Base-by-base conservation (phyloP, 2,888 invertebrate genomes). In the Phoenoteleia sp. region DNA sequence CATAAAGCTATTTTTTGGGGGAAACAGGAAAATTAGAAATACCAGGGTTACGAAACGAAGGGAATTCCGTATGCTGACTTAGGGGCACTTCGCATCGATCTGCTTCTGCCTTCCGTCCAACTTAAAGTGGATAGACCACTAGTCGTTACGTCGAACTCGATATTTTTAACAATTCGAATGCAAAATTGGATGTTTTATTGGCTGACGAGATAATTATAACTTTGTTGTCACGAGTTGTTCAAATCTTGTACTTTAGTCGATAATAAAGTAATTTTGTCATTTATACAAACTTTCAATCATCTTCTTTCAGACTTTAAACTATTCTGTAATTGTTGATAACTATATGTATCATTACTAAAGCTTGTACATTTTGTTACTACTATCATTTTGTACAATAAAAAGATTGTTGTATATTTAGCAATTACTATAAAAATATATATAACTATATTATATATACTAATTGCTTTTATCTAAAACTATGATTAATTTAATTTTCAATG, bases 31-130 rank as follows among this genome's bases (percentile, higher is more conserved):
- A 69, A 39, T 71, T 62, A 62, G 79, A 71, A 72, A 64, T 80
- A 56, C 27, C 47, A 17, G 42, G 27, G 42, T 80, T 56, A 62
- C 47, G 49, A 72, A 80, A 80, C 33, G 64, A 64, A 62, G 71
- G 71, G 52, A 80, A 80, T 80, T 80, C 64, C 64, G 56, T 56
- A 52, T 64, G 52, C 47, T 64, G 71, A 64, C 71, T 71, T 72
- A 62, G 62, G 52, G 64, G 79, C 69, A 79, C 71, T 79, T 52
- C 79, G 45, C 79, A 79, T 79, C 79, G 79, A 79, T 79, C 79
- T 79, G 69, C 60, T n/a, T n/a, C 42, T 67, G 36, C 52, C 49
- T 64, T 25, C 64, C 45, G 47, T 64, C 54, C 64, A 71, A 56
- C 79, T 71, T 80, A 80, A 80, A 80, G 79, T 45, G 17, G 79